phyloP scores from a whole-genome alignment of 2,888 invertebrate species.

The Cremastobaeus sp. region DNA sequence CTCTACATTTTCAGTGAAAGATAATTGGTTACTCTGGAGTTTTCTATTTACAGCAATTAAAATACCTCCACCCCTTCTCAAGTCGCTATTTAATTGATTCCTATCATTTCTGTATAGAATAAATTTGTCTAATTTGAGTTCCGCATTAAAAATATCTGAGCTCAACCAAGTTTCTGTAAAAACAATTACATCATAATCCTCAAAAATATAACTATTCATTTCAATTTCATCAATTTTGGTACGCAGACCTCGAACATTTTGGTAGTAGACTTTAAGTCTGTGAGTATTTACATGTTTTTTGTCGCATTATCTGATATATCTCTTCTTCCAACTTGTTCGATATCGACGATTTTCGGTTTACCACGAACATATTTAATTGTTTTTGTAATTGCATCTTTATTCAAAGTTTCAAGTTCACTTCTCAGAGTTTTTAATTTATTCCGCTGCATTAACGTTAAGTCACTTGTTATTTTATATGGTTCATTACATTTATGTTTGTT shows the following conservation, averaged over 20 bases:
- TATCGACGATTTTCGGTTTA: neutral
- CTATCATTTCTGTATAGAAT: constrained; percentile 12
- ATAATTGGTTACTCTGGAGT: neutral
- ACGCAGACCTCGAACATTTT: constrained; percentile 1
- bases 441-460: neutral
- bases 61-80: constrained; percentile 5
- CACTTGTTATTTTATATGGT: neutral
- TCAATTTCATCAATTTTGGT: neutral
- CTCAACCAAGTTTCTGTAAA: neutral
- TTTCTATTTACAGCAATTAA: constrained; percentile 2
- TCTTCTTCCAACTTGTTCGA: neutral
- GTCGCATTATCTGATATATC: neutral
- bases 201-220: neutral
- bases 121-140: constrained; percentile 4
- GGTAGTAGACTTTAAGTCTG: neutral
- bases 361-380: constrained; percentile 6
- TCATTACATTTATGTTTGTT: neutral
- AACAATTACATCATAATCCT: neutral
- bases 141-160: neutral
- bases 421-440: neutral
- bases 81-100: neutral
- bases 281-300: neutral
- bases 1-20: neutral
- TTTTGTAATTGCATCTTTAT: neutral
- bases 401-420: neutral